These are phyloP conservation scores for Eidolon helvum DNA, from an alignment of 2,113 vertebrate species.

Conservation along the genomic window DNA sequence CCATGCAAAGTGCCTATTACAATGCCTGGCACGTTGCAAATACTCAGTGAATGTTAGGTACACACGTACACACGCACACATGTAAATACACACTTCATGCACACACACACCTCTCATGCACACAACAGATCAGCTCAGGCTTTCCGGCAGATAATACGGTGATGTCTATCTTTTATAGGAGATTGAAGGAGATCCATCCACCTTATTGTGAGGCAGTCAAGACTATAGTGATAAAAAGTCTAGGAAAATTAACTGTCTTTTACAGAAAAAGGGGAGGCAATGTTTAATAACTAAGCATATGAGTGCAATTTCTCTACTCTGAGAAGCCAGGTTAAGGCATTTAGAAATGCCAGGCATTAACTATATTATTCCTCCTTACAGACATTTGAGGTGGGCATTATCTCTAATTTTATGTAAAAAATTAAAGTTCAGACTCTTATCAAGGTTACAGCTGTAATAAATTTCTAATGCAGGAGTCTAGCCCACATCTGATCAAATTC, in stretches of 20 bases:
- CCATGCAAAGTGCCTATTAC: neutral
- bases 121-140: neutral
- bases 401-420: neutral
- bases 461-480: neutral
- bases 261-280: neutral
- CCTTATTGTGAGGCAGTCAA: neutral
- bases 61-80: fast-evolving
- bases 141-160: neutral
- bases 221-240: neutral
- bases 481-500: neutral
- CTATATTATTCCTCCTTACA: neutral
- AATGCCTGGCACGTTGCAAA: neutral
- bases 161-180: neutral
- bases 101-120: neutral
- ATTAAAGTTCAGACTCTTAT: neutral
- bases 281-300: neutral
- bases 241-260: neutral
- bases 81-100: neutral
- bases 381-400: neutral
- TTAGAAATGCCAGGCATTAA: neutral
- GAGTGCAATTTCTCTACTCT: neutral
- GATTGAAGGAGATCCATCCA: neutral
- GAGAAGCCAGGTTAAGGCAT: neutral
- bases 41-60: neutral
- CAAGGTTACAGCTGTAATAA: neutral